Evolutionary conservation across 2,888 invertebrate species (phyloP).

Genomic region (Drosophila differens): DNA sequence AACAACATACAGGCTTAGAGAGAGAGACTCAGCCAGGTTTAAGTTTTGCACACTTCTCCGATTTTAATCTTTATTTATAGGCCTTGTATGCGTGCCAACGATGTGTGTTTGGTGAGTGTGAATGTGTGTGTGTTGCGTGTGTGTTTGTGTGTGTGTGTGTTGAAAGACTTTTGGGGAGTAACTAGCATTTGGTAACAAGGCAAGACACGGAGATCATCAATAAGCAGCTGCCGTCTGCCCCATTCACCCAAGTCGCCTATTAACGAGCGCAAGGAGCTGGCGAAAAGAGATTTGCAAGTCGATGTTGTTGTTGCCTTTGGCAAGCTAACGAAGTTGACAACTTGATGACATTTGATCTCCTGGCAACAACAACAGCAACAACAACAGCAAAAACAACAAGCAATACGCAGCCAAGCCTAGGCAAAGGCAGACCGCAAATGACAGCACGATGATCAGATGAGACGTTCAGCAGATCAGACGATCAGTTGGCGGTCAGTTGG

Average conservation of each 20-base stretch:
- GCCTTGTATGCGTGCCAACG: conserved; percentile 37
- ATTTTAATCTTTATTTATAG: conserved; percentile 80
- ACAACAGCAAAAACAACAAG: conserved; percentile 2
- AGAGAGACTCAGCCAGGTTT: conserved; percentile 40
- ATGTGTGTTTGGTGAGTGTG: conserved; percentile 1
- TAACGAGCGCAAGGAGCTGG: conserved; percentile 59
- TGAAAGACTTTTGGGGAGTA: conserved; percentile 52
- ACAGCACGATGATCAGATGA: conserved; percentile 66
- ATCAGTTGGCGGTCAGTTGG: conserved; percentile 46
- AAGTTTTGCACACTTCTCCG: conserved; percentile 57
- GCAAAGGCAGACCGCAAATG: conserved; percentile 54
- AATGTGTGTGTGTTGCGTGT: conserved; percentile 7
- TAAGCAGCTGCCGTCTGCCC: conserved; percentile 66
- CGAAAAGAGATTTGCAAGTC: conserved; percentile 57
- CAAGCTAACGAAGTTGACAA: conserved; percentile 83
- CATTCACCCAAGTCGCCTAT: conserved; percentile 41
- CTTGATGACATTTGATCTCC: conserved; percentile 83
- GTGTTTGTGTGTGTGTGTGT: conserved; percentile 37
- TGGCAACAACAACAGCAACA: conserved; percentile 26
- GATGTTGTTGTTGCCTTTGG: conserved; percentile 53
- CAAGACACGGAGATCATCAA: conserved; percentile 70
- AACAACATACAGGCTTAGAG: conserved; percentile 43
- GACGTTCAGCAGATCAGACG: conserved; percentile 63
- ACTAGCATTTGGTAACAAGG: conserved; percentile 70
- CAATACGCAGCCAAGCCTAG: conserved; percentile 8